Conservation (phyloP, 2,888 invertebrate species). For the Aphrophora alni region DNA sequence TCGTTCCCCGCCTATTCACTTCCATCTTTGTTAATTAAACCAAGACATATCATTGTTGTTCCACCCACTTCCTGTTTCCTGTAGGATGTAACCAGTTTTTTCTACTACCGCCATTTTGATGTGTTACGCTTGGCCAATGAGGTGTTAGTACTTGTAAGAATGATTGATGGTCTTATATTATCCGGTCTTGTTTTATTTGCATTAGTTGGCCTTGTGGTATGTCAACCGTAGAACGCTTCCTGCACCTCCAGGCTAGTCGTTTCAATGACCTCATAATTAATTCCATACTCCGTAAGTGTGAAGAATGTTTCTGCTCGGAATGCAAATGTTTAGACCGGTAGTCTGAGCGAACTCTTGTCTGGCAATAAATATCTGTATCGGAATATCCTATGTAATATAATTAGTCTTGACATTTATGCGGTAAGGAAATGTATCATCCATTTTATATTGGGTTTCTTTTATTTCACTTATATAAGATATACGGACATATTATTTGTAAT, state of each 20-base stretch:
- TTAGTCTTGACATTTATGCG: not conserved
- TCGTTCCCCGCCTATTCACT: not conserved
- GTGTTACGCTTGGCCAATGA: constrained; percentile 2
- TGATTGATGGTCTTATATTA: not conserved
- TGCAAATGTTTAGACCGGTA: not conserved
- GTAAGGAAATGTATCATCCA: too few relatives aligned
- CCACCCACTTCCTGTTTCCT: constrained; percentile 9
- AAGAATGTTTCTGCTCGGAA: not conserved
- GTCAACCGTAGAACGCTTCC: not conserved
- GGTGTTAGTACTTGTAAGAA: not conserved
- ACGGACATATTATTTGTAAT: too few relatives aligned
- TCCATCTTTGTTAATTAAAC: not conserved
- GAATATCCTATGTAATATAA: not conserved
- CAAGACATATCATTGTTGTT: not conserved
- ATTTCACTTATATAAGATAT: too few relatives aligned
- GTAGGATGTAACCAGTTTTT: constrained; percentile 9
- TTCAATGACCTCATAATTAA: not conserved
- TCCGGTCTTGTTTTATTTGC: not conserved
- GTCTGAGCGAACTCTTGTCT: not conserved
- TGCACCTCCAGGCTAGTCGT: not conserved
- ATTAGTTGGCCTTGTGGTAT: not conserved
- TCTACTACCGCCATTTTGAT: not conserved
- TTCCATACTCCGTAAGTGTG: not conserved
- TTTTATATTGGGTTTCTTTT: too few relatives aligned
- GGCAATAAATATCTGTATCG: not conserved